These are phyloP conservation scores for Marcusenius ussheri DNA, from an alignment of 2,113 vertebrate species.

Conservation along the genomic window DNA sequence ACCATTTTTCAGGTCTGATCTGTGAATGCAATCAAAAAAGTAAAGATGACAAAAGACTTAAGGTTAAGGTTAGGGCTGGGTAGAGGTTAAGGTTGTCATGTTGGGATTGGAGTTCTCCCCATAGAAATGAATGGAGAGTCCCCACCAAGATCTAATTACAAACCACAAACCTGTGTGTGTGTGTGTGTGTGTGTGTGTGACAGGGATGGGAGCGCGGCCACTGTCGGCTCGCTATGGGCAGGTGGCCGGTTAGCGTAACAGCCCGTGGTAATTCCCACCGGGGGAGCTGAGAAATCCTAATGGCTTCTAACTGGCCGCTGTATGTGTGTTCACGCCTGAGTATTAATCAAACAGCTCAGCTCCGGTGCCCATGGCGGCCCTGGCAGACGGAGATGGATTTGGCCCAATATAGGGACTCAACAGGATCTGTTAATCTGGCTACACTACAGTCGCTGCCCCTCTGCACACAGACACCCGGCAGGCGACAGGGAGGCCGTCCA, in stretches of 20 bases:
- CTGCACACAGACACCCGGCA: neutral
- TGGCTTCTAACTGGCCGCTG: neutral
- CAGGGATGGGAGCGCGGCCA: neutral
- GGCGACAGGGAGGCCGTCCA: neutral
- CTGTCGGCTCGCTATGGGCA: neutral
- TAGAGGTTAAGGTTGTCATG: no score
- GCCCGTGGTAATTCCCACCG: neutral
- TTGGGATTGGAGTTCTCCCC: no score
- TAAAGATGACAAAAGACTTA: no score
- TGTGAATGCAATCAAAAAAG: no score
- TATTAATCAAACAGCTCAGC: slow-evolving; percentile 17
- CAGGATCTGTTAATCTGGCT: neutral
- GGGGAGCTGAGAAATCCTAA: neutral
- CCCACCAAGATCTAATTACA: no score
- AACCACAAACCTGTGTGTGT: no score
- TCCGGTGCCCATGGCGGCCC: neutral
- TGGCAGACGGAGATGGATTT: slow-evolving; percentile 6
- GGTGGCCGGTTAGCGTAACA: neutral
- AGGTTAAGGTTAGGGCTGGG: no score
- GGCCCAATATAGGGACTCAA: neutral
- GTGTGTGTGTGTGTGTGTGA: neutral
- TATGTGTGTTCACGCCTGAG: neutral
- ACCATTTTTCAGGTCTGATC: no score
- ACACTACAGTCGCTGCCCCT: neutral
- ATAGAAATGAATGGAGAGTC: no score